A percentile compares a stretch with the other conserved stretches of the same genome.
These are phyloP conservation scores for Erpobdella octoculata DNA, from an alignment of 2,888 invertebrate species.

Conservation along the genomic window DNA sequence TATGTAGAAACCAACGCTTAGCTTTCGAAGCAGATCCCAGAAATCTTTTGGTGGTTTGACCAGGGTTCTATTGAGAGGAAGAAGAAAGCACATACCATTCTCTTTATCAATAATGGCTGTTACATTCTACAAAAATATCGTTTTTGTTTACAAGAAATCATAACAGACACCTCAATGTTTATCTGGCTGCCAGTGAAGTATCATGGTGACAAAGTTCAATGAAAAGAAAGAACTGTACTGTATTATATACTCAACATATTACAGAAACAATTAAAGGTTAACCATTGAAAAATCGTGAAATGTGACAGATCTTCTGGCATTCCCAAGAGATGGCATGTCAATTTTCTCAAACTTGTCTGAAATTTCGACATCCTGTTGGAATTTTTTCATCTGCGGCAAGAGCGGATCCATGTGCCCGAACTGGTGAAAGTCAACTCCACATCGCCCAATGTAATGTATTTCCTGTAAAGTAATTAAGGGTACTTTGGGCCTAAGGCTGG, in stretches of 20 bases:
- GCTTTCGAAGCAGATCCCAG: neutral
- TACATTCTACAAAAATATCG: neutral
- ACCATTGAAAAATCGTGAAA: constrained; percentile 7
- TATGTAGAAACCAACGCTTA: neutral
- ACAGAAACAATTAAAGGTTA: too few species aligned
- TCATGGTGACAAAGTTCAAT: too few species aligned
- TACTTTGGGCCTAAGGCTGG: too few species aligned
- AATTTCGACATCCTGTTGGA: neutral
- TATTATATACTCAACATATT: too few species aligned
- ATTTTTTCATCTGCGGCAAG: neutral
- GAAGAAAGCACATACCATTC: neutral
- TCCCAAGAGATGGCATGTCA: neutral
- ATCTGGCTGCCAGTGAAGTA: too few species aligned
- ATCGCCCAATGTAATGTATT: constrained; percentile 5
- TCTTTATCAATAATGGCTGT: neutral
- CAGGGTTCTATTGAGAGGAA: neutral
- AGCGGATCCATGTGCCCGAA: neutral
- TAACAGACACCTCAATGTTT: too few species aligned
- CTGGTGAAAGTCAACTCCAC: constrained; percentile 22
- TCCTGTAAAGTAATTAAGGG: neutral
- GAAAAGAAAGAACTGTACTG: too few species aligned
- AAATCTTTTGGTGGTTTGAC: neutral
- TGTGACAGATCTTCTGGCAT: neutral
- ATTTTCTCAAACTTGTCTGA: neutral
- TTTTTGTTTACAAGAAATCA: too few species aligned